Percentiles rank a stretch among this genome's conserved stretches.
phyloP scores from a whole-genome alignment of 2,113 vertebrate genomes.

The Acanthisitta chloris region DNA sequence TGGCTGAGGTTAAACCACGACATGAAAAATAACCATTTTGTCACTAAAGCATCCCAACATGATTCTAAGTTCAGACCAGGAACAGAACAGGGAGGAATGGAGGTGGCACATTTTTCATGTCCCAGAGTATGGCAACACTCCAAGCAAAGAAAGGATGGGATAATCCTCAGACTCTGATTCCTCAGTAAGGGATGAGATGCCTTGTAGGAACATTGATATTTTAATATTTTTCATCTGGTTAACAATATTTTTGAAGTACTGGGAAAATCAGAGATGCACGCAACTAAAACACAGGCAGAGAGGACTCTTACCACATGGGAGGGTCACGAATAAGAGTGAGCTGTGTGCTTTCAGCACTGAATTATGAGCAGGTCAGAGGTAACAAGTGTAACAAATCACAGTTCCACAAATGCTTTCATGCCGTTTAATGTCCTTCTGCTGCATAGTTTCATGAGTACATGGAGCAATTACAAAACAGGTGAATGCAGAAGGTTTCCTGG shows the following conservation, averaged over 20 bases:
- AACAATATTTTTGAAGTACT: not conserved
- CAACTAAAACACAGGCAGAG: not conserved
- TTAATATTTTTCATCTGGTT: not conserved
- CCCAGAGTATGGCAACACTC: not conserved
- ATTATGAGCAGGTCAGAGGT: not conserved
- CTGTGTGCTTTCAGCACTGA: not conserved
- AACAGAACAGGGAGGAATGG: not conserved
- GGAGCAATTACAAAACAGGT: not conserved
- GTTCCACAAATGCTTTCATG: not conserved
- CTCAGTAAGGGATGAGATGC: rapidly evolving
- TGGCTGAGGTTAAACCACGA: too few species aligned
- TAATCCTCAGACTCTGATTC: not conserved
- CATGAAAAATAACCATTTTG: not conserved
- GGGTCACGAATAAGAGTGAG: not conserved
- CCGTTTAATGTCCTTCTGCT: not conserved
- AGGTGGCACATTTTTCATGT: not conserved
- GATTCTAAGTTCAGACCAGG: not conserved
- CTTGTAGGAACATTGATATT: not conserved
- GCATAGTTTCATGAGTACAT: not conserved
- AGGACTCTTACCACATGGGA: not conserved
- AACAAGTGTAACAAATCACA: not conserved
- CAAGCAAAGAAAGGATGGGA: not conserved
- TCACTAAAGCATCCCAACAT: not conserved
- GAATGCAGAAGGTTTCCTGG: not conserved
- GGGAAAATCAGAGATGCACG: not conserved